These are phyloP conservation scores for Stomatorhinus walkeri DNA, from an alignment of 2,797 vertebrate species.

Conservation along the genomic window DNA sequence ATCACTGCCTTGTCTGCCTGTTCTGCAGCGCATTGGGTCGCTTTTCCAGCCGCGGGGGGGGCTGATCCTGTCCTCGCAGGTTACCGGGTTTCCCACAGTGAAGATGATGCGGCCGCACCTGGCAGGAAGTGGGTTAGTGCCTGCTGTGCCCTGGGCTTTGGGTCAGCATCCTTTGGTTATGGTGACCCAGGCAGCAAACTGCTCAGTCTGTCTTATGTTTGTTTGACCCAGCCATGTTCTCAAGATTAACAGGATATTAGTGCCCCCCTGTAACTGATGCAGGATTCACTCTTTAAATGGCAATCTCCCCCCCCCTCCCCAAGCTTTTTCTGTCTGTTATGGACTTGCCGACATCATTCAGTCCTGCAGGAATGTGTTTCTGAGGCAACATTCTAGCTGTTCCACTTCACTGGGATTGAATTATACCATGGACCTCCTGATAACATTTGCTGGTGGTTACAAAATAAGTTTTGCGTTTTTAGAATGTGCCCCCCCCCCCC, in stretches of 20 bases:
- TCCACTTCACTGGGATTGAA: not conserved
- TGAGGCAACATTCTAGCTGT: not conserved
- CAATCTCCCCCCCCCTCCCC: not conserved
- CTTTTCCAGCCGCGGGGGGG: not conserved
- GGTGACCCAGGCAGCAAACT: not conserved
- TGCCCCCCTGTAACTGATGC: not conserved
- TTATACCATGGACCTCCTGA: not conserved
- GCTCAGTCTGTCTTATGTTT: not conserved
- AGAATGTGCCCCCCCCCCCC: not conserved
- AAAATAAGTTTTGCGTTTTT: not conserved
- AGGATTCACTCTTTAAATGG: not conserved
- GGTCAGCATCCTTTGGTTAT: not conserved
- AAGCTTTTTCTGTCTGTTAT: not conserved
- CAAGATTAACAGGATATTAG: not conserved
- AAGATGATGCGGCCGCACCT: not conserved
- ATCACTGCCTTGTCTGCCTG: not conserved
- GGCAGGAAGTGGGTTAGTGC: not conserved
- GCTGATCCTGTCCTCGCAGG: not conserved
- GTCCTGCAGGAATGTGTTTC: not conserved
- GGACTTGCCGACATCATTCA: not conserved
- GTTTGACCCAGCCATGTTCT: not conserved
- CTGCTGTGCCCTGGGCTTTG: not conserved
- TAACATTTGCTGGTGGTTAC: not conserved
- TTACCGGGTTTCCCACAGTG: not conserved
- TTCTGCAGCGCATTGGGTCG: not conserved